Evolutionary conservation across 2,888 invertebrate species (phyloP).

Genomic region (Drosophila falleni): DNA sequence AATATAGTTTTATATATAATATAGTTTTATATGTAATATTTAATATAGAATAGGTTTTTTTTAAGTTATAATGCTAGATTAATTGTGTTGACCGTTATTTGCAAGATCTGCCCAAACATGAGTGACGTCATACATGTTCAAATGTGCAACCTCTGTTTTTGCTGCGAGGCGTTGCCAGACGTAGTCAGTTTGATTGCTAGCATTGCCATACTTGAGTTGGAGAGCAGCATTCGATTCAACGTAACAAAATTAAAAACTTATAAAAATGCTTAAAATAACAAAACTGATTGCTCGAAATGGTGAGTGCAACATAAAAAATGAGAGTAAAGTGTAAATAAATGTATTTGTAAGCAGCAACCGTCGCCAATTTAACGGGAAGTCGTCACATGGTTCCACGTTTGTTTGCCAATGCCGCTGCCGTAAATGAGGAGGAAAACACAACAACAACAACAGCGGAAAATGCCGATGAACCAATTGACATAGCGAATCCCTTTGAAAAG

Average conservation of each 20-base stretch:
- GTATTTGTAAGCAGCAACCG: conserved; percentile 28
- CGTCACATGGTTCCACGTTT: conserved; percentile 34
- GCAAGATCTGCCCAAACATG: too few relatives aligned
- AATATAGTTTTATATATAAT: too few relatives aligned
- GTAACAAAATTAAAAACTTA: conserved; percentile 14
- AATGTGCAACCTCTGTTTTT: background rate
- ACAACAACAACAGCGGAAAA: conserved; percentile 21
- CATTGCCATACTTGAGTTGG: background rate
- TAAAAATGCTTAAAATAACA: conserved; percentile 68
- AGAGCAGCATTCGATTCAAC: conserved; percentile 5
- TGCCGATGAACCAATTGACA: conserved; percentile 86
- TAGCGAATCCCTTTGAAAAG: conserved; percentile 93
- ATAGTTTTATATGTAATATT: too few relatives aligned
- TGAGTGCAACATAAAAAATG: conserved; percentile 36
- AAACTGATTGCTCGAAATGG: conserved; percentile 63
- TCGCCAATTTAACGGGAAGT: conserved; percentile 34
- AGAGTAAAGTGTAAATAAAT: background rate
- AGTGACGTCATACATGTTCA: background rate
- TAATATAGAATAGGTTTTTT: too few relatives aligned
- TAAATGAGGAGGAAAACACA: conserved; percentile 10
- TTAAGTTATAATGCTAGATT: too few relatives aligned
- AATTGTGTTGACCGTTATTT: too few relatives aligned
- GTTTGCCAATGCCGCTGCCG: conserved; percentile 34
- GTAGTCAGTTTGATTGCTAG: background rate
- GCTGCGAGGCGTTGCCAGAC: conserved; percentile 2